Evolutionary conservation across 2,888 invertebrate genomes (phyloP), one percentile per base, ranked within the genome.

Genomic region (Aproaerema taeniolella): DNA sequence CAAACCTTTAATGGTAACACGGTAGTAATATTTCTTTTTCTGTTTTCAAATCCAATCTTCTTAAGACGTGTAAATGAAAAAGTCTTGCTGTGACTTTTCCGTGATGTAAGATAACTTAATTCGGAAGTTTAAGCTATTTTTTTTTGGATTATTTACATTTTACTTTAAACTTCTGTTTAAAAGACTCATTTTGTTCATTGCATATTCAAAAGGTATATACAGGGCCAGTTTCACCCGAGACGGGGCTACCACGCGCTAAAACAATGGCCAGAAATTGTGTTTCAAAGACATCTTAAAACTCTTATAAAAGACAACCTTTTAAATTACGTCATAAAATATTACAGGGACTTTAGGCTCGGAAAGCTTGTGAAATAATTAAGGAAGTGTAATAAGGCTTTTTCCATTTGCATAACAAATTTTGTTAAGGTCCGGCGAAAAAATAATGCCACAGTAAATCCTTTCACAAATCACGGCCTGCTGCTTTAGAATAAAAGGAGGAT

Each of bases 321-420:
- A 76, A 72, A 76, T 76, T 74, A 69, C 68, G 57, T 66, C 66
- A 68, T 78, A 70, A 77, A 79, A 75, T 76, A 78, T 77, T 70
- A 73, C 69, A 56, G 58, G 51, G 69, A 61, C 67, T 69, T 72
- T 63, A 63, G 64, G 67, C 63, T 65, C 58, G 61, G 56, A 63
- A 72, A 68, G 69, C 64, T 62, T 69, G 66, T 60, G 69, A 76
- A 78, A 80, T 78, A 78, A 79, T 79, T 77, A 78, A 75, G 70
- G 71, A 68, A 75, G 69, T 72, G 74, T 78, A 77, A 76, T 79
- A 78, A 75, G 71, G 67, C 59, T 69, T 73, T 28, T 69, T 61
- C 63, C 68, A 75, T 79, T 79, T 76, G 71, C 75, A 78, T 78
- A 75, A 72, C 70, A 74, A 78, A 77, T 76, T 75, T 63, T 60